Evolutionary conservation across 2,797 vertebrate genomes (phyloP), one percentile per base, ranked within the genome.

Genomic region (Sebastes goodei): DNA sequence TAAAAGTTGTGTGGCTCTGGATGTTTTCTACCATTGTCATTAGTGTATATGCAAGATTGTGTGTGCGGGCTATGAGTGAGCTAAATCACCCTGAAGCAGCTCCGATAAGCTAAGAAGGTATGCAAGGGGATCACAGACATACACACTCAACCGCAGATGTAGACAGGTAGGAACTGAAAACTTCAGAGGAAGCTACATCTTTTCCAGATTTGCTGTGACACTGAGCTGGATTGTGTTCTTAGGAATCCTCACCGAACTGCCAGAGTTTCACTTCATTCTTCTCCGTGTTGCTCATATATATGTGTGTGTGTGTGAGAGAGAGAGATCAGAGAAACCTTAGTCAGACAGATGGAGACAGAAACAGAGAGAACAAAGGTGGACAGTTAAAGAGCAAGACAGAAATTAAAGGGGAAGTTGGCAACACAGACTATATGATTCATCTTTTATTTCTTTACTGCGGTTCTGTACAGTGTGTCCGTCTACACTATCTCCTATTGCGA

Each of bases 171-270:
- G 46, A 17, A 21, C 17, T 20, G 12, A 15, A 76, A 79, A 78
- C 66, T 81, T 79, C 57, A 76, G 68, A 77, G 10, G 52, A 67
- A 67, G 32, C 62, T 49, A 4, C 61, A 11, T 67, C 57, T 80
- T 80, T 76, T 70, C 4, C 2, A 85, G 86, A 78, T 83, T 80
- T 71, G 9, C 61, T 25, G n/a, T 75, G 81, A 84, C 85, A 82
- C 78, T 81, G 76, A 88, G 79, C 71, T 64, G 76, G 80, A 80
- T 82, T 84, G 76, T 71, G 53, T 66, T 68, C 17, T 32, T 10
- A 55, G 61, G 60, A 74, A 71, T 57, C 52, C 61, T 64, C 12
- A 10, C 42, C 5, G 0, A 63, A 9, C 72, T 62, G 72, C 67
- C 66, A 66, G 46, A 56, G 57, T 20, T 70, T 73, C 6, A 35